Conservation (phyloP, 2,888 invertebrate species). For the Tetropium fuscum region DNA sequence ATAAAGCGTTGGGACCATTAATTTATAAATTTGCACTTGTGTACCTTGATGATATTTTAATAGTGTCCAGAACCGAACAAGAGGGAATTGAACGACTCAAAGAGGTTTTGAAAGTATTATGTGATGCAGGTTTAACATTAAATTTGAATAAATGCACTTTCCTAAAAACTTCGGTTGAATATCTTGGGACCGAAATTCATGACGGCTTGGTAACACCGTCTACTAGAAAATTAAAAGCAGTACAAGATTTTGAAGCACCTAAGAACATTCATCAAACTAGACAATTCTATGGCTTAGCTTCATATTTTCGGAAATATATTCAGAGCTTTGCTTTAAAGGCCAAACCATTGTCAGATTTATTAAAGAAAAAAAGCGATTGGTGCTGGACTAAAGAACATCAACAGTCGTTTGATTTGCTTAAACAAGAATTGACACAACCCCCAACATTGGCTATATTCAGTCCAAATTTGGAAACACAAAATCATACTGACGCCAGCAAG, state of each 20-base stretch:
- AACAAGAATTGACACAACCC: constrained; percentile 21
- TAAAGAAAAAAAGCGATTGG: constrained; percentile 29
- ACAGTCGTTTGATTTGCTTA: constrained; percentile 26
- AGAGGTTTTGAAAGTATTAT: constrained; percentile 27
- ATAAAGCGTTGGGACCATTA: not conserved
- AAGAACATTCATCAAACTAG: constrained; percentile 36
- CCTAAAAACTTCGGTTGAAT: constrained; percentile 27
- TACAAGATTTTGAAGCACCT: constrained; percentile 51
- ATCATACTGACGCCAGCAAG: constrained; percentile 49
- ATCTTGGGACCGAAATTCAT: constrained; percentile 32
- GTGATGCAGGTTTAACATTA: constrained; percentile 40
- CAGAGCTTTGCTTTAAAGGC: constrained; percentile 37
- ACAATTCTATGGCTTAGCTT: constrained; percentile 43
- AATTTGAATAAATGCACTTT: constrained; percentile 29
- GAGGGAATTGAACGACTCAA: not conserved
- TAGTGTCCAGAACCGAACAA: not conserved
- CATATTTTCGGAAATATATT: constrained; percentile 47
- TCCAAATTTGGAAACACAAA: constrained; percentile 43
- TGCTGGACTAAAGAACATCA: constrained; percentile 24
- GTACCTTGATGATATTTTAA: not conserved
- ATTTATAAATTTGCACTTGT: not conserved
- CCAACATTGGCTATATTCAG: constrained; percentile 44
- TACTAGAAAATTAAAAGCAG: constrained; percentile 39
- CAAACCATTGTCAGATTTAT: constrained; percentile 36
- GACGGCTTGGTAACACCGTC: constrained; percentile 26